Conservation (phyloP, 2,797 vertebrate genomes). For the Chanos chanos region DNA sequence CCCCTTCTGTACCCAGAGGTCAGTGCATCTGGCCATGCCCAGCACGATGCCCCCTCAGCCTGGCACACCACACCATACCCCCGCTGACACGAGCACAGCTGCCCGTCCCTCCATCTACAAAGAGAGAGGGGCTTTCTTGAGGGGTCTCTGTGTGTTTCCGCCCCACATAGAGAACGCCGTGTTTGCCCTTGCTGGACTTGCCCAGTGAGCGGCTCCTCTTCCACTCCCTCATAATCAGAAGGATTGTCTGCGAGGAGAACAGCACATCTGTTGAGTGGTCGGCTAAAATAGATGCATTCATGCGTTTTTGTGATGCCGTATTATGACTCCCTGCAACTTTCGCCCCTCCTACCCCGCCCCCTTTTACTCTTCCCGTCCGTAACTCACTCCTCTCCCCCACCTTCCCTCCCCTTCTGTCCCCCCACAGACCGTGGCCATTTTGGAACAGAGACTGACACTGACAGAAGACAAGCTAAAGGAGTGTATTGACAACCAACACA, state of each 20-base stretch:
- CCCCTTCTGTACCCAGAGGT: conserved; percentile 5
- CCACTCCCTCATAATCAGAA: conserved; percentile 56
- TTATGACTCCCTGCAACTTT: conserved; percentile 32
- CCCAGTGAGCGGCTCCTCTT: conserved; percentile 53
- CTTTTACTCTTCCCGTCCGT: no score
- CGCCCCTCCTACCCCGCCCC: no score
- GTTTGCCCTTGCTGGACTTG: no score
- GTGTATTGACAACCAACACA: conserved; percentile 87
- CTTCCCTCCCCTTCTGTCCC: neutral
- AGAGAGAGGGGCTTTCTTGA: conserved; percentile 33
- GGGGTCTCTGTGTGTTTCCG: conserved; percentile 9
- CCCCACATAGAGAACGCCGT: conserved; percentile 58
- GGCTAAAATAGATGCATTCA: conserved; percentile 55
- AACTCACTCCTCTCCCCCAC: neutral
- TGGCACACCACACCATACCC: neutral
- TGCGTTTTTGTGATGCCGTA: conserved; percentile 41
- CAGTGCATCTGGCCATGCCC: neutral
- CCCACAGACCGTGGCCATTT: conserved; percentile 71
- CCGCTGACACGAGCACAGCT: neutral
- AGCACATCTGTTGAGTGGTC: conserved; percentile 60
- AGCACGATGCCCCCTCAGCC: neutral
- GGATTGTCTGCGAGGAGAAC: conserved; percentile 58
- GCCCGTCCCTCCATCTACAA: neutral
- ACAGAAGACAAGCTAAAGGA: conserved; percentile 94
- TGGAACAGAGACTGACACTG: conserved; percentile 90